Conservation (phyloP, 2,113 vertebrate genomes). For the Mustelus asterias region DNA sequence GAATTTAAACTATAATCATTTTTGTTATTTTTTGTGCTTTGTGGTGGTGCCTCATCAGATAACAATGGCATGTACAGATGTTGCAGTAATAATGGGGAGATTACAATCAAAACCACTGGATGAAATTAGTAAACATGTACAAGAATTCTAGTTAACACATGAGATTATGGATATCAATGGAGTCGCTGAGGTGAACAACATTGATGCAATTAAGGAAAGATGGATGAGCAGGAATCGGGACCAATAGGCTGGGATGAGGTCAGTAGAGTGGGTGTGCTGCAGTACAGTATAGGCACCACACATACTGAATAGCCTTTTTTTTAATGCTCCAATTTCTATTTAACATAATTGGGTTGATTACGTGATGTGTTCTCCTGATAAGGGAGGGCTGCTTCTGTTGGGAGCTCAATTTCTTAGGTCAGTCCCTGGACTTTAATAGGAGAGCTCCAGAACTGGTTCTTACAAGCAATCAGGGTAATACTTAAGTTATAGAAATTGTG, state of each 20-base stretch:
- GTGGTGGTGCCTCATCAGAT: background rate
- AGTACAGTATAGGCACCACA: background rate
- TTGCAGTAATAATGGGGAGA: background rate
- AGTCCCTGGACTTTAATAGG: background rate
- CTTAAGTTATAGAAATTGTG: background rate
- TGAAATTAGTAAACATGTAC: background rate
- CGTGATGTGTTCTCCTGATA: background rate
- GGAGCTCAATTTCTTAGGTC: background rate
- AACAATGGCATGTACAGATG: background rate
- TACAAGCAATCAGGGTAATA: background rate
- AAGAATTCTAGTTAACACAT: background rate
- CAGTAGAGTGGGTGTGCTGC: background rate
- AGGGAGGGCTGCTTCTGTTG: background rate
- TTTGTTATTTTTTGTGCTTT: background rate
- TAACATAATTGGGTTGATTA: background rate
- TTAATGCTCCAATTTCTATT: background rate
- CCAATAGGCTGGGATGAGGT: background rate
- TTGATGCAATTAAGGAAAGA: background rate
- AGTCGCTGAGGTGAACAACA: background rate
- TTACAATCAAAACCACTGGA: background rate
- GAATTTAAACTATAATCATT: background rate
- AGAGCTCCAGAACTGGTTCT: background rate
- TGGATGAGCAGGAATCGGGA: background rate
- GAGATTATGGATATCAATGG: background rate
- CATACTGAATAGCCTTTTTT: background rate